Evolutionary conservation across 2,888 invertebrate genomes (phyloP).

Genomic region (Agrochola circellaris): DNA sequence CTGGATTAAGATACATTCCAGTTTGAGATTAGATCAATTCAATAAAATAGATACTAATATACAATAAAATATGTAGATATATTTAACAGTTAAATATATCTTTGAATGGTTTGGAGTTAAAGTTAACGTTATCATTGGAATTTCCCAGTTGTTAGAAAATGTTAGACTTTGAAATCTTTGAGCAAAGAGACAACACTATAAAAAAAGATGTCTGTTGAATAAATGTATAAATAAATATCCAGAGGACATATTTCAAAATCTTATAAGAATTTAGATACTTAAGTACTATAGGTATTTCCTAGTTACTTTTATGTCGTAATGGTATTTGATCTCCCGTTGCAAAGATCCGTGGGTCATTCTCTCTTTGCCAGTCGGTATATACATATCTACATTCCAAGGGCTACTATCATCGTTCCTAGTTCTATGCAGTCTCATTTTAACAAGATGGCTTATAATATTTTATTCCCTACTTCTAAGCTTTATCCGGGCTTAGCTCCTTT

Average conservation of each 20-base stretch:
- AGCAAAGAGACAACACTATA: not conserved
- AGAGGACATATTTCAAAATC: not conserved
- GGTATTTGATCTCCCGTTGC: not conserved
- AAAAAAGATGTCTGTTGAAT: not conserved
- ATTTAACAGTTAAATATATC: not conserved
- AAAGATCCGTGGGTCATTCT: not conserved
- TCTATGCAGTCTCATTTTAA: not conserved
- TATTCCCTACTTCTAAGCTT: not conserved
- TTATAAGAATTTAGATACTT: conserved; percentile 9
- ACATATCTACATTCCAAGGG: not conserved
- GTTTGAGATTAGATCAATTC: conserved; percentile 9
- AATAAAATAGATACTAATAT: not conserved
- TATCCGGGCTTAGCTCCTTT: not conserved
- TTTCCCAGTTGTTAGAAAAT: not conserved
- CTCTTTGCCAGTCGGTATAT: not conserved
- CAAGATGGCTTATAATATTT: not conserved
- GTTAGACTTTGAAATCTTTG: not conserved
- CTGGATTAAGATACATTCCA: not conserved
- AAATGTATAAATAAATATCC: not conserved
- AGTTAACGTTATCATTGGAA: not conserved
- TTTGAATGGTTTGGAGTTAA: not conserved
- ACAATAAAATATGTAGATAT: not conserved
- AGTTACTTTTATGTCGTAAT: not conserved
- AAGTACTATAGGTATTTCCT: not conserved
- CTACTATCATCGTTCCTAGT: not conserved